Evolutionary conservation across 2,888 invertebrate species (phyloP).

Genomic region (Chalcosyrphus nemorum): DNA sequence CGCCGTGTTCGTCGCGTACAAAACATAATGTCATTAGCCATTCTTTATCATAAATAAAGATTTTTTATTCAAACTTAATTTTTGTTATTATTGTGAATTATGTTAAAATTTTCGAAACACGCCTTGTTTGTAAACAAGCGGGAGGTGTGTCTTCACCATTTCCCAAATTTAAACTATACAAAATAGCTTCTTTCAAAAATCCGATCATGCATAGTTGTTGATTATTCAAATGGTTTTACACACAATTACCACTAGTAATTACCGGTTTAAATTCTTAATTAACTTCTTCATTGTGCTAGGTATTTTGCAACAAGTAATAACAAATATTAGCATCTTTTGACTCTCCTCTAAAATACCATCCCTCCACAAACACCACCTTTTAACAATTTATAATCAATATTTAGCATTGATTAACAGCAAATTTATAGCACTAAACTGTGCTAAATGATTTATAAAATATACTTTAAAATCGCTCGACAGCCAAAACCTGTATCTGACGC

Average conservation of each 20-base stretch:
- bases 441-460: slow-evolving; percentile 10
- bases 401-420: slow-evolving; percentile 29
- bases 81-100: too few species aligned
- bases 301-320: background rate
- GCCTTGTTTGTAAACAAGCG: too few species aligned
- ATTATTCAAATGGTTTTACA: background rate
- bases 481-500: background rate
- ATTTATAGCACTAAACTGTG: background rate
- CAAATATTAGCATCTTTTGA: background rate
- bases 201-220: background rate
- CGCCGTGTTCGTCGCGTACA: too few species aligned
- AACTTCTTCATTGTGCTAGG: background rate
- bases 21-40: too few species aligned
- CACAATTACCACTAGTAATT: background rate
- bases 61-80: too few species aligned
- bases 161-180: background rate
- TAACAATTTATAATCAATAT: background rate
- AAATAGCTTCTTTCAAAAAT: background rate
- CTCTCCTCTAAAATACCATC: background rate
- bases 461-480: background rate
- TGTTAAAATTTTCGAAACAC: too few species aligned
- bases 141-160: too few species aligned
- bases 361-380: background rate
- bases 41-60: too few species aligned
- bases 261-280: background rate